Evolutionary conservation across 2,888 invertebrate species (phyloP), one percentile per base, ranked within the genome.

Genomic region (Eretmocerus hayati): DNA sequence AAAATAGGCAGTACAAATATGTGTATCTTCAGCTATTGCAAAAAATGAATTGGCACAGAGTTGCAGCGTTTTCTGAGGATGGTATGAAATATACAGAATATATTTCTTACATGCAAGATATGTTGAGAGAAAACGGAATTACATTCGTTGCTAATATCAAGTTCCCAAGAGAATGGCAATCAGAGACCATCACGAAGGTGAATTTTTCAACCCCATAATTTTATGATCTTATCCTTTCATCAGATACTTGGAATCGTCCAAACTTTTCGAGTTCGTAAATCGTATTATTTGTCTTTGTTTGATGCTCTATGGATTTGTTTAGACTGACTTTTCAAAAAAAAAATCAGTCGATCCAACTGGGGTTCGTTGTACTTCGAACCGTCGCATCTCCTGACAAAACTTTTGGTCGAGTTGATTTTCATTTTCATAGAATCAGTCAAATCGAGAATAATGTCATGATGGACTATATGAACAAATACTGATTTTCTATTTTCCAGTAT

Each of bases 31-130:
- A 77, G 49, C 64, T 86, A 11, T 75, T 85, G 59, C 70, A 80
- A 54, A 59, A 65, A 22, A 66, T 84, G 23, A 76, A 77, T 1
- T 90, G 89, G 88, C 76, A 72, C 32, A 76, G 85, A 35, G 77
- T 90, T 0, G 87, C 87, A 1, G 81, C 88, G 0, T 65, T 91
- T 16, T 85, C 87, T 0, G 88, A 90, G 66, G 85, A 85, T 59
- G 85, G 85, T 1, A 84, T 86, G 62, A 85, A 85, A 62, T 85
- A 87, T 56, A 83, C 85, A 0, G 86, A 87, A 59, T 88, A 87
- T 60, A 80, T 87, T 50, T 79, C 84, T 1, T 77, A 80, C 43
- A 78, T 87, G 74, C 83, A 85, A 62, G 79, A 80, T 40, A 71
- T 79, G 48, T 72, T 87, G 21, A 78, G 81, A 56, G 72, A 74